Conservation (phyloP, 2,113 vertebrate species). For the Isurus oxyrinchus region DNA sequence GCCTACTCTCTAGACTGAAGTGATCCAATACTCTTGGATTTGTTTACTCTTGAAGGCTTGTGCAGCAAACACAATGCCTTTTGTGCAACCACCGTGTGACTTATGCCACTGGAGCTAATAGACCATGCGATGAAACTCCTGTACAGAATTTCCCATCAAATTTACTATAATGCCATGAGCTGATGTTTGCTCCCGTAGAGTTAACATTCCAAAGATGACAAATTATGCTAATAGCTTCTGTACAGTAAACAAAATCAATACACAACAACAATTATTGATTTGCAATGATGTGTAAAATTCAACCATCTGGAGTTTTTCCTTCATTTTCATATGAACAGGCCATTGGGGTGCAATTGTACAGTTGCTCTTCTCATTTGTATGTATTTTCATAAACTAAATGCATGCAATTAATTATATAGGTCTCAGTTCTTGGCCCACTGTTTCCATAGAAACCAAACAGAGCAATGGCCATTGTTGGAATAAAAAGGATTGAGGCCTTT, state of each 20-base stretch:
- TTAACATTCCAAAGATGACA: neutral
- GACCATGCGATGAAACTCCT: neutral
- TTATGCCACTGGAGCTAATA: neutral
- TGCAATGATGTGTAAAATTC: neutral
- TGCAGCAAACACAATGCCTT: neutral
- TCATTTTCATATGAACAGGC: neutral
- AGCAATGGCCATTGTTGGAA: neutral
- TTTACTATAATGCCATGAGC: neutral
- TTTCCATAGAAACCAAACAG: conserved; percentile 3
- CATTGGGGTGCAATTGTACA: neutral
- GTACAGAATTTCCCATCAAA: too few species aligned
- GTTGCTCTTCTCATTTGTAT: neutral
- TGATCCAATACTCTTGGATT: neutral
- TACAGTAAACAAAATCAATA: conserved; percentile 20
- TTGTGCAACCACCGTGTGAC: neutral
- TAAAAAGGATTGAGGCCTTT: neutral
- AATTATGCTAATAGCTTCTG: neutral
- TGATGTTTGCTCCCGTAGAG: neutral
- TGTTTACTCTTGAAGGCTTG: neutral
- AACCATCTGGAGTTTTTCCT: neutral
- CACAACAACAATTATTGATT: conserved; percentile 3
- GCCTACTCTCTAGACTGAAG: neutral
- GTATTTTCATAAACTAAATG: conserved; percentile 13
- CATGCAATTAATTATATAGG: neutral
- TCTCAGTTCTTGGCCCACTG: neutral